Percentiles rank a stretch among this genome's conserved stretches.
Conservation (phyloP, 2,113 vertebrate species). For the Phyllostomus hastatus region DNA sequence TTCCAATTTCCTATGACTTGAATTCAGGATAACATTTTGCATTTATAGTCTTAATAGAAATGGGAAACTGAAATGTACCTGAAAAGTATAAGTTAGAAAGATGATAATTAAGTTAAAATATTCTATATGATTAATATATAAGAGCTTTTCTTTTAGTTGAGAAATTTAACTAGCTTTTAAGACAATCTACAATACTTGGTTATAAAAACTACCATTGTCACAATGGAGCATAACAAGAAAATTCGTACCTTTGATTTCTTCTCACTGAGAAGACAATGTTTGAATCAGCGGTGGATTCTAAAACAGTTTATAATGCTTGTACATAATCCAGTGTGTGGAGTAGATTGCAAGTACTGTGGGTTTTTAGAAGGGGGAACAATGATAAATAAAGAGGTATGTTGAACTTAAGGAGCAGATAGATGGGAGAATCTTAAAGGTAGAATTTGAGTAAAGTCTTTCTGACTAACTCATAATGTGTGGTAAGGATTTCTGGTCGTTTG, state of each 20-base stretch:
- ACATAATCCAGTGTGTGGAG: neutral
- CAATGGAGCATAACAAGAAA: neutral
- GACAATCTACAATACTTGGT: neutral
- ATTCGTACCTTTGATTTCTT: neutral
- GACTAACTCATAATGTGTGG: neutral
- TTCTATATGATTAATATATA: neutral
- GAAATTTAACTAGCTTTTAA: slow-evolving; percentile 13
- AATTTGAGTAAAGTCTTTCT: neutral
- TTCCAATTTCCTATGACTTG: slow-evolving; percentile 5
- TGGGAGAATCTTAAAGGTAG: neutral
- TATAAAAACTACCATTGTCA: neutral
- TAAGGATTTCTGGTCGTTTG: neutral
- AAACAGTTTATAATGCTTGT: neutral
- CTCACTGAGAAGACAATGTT: neutral
- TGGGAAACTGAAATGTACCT: neutral
- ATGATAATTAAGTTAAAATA: slow-evolving; percentile 64
- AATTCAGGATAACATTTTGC: neutral
- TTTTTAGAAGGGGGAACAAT: neutral
- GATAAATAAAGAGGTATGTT: neutral
- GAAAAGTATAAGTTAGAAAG: slow-evolving; percentile 29
- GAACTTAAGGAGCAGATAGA: neutral
- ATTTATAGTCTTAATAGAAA: neutral
- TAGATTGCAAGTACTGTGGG: neutral
- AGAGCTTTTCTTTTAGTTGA: slow-evolving; percentile 67
- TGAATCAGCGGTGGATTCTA: neutral